Evolutionary conservation across 2,797 vertebrate genomes (phyloP).

Genomic region (Phataginus tetradactyla): DNA sequence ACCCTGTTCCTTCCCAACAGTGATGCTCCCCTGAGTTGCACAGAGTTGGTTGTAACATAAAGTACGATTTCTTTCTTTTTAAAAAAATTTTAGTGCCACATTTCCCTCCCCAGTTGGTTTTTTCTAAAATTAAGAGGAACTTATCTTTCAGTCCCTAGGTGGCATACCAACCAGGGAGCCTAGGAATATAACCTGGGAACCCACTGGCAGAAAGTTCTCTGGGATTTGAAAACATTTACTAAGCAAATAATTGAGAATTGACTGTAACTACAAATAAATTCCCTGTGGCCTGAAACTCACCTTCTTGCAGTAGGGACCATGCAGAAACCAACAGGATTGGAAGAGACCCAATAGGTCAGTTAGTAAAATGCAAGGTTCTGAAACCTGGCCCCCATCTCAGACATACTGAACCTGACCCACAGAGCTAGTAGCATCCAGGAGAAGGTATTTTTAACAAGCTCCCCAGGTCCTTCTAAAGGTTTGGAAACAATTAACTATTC

Average conservation of each 20-base stretch:
- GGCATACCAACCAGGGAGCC: neutral
- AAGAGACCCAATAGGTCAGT: neutral
- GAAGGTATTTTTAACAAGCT: neutral
- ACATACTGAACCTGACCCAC: neutral
- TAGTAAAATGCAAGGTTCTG: neutral
- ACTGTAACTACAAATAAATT: neutral
- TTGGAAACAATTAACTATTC: neutral
- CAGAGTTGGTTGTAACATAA: neutral
- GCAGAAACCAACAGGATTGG: neutral
- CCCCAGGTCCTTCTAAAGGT: neutral
- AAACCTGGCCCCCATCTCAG: neutral
- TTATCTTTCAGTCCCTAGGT: neutral
- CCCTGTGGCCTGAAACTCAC: neutral
- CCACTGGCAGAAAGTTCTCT: neutral
- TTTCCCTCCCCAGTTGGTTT: neutral
- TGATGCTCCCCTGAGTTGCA: neutral
- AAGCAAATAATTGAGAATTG: neutral
- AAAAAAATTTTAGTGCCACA: neutral
- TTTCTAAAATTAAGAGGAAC: constrained; percentile 43
- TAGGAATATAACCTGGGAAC: neutral
- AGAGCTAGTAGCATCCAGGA: neutral
- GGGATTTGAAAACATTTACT: constrained; percentile 6
- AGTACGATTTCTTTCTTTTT: neutral
- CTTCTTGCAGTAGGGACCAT: neutral
- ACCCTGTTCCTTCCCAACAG: neutral